These are phyloP conservation scores for Brachynemurus nebulosus DNA, from an alignment of 2,888 invertebrate species.

Conservation along the genomic window DNA sequence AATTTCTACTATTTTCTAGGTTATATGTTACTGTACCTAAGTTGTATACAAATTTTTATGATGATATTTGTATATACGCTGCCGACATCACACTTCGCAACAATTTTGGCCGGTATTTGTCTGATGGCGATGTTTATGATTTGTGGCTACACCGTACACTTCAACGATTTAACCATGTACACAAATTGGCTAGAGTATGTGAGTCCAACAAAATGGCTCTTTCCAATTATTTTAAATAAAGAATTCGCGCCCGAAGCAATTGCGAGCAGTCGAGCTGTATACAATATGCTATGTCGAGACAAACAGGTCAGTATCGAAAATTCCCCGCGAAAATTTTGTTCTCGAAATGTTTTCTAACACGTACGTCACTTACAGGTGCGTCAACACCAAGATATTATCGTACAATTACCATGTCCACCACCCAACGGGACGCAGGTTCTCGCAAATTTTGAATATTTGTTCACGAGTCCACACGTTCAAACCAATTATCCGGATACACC, in stretches of 20 bases:
- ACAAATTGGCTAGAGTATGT: conserved; percentile 51
- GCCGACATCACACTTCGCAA: conserved; percentile 48
- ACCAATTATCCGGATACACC: conserved; percentile 37
- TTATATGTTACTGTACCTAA: conserved; percentile 55
- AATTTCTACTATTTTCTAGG: too few species aligned
- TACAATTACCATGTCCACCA: conserved; percentile 66
- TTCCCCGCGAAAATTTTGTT: neutral
- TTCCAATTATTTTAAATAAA: conserved; percentile 48
- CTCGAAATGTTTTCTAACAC: neutral
- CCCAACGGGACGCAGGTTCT: conserved; percentile 64
- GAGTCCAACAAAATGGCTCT: conserved; percentile 59
- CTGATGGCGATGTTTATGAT: conserved; percentile 45
- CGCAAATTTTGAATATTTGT: conserved; percentile 35
- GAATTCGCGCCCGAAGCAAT: conserved; percentile 54
- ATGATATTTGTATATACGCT: conserved; percentile 52
- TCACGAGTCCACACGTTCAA: conserved; percentile 33
- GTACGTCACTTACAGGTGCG: conserved; percentile 50
- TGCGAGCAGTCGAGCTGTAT: conserved; percentile 36
- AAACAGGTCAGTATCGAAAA: conserved; percentile 43
- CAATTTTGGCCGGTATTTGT: conserved; percentile 44
- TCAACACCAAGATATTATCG: conserved; percentile 77
- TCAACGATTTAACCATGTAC: conserved; percentile 49
- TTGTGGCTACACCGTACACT: conserved; percentile 56
- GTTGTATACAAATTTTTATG: conserved; percentile 51
- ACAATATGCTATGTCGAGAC: conserved; percentile 48